phyloP scores from a whole-genome alignment of 2,113 vertebrate genomes.

The Sinosuthora webbiana region DNA sequence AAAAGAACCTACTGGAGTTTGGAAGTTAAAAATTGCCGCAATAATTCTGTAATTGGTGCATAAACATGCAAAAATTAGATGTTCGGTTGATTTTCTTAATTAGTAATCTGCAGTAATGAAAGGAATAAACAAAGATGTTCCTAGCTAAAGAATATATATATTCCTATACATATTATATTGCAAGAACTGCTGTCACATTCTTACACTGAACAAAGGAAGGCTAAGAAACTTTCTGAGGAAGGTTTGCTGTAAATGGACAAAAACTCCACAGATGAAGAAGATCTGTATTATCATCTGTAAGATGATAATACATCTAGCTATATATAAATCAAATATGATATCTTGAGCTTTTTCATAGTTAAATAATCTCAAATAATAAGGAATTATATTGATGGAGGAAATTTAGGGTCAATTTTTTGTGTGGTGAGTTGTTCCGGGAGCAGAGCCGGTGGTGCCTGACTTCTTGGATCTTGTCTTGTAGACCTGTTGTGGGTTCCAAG shows the following conservation, averaged over 20 bases:
- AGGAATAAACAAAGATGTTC: conserved; percentile 36
- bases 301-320: not conserved
- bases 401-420: not conserved
- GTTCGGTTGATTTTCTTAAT: conserved; percentile 45
- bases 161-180: not conserved
- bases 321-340: not conserved
- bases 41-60: conserved; percentile 40
- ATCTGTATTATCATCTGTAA: not conserved
- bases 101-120: conserved; percentile 38
- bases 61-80: conserved; percentile 39
- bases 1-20: conserved; percentile 27
- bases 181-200: not conserved
- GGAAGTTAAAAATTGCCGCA: conserved; percentile 28
- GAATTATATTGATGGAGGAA: not conserved
- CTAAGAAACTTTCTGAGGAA: not conserved
- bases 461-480: not conserved
- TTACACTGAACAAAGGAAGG: not conserved
- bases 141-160: not conserved
- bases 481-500: not conserved
- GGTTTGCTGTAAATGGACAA: not conserved
- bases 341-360: not conserved
- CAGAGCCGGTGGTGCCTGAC: not conserved
- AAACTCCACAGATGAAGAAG: not conserved
- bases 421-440: not conserved
- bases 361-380: not conserved